phyloP scores from a whole-genome alignment of 2,113 vertebrate species.

The Lophotis ruficrista region DNA sequence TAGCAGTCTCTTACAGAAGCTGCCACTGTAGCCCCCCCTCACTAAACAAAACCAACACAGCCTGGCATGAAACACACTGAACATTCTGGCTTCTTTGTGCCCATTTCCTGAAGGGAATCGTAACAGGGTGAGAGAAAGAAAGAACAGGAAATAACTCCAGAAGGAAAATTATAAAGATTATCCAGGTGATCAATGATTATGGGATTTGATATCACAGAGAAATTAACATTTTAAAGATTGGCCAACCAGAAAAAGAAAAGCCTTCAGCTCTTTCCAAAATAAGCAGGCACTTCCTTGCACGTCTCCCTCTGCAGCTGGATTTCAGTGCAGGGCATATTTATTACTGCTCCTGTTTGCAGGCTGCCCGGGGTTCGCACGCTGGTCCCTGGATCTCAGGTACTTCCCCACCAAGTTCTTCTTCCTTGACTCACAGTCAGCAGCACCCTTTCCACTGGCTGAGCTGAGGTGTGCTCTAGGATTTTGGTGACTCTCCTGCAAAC shows the following conservation, averaged over 20 bases:
- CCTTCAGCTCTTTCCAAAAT: background rate
- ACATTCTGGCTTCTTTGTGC: background rate
- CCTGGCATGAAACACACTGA: background rate
- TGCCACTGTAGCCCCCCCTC: too few species aligned
- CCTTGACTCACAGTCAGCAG: background rate
- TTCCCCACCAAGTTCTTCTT: background rate
- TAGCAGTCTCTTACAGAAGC: too few species aligned
- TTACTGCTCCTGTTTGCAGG: background rate
- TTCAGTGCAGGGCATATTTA: background rate
- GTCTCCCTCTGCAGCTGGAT: background rate
- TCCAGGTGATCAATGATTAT: background rate
- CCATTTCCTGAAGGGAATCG: background rate
- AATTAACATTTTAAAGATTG: background rate
- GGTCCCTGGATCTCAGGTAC: background rate
- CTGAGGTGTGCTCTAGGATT: background rate
- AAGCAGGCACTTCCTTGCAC: background rate
- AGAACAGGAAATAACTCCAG: background rate
- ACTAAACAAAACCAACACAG: too few species aligned
- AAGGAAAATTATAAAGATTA: conserved; percentile 28
- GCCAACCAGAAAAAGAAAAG: background rate
- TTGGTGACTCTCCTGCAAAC: background rate
- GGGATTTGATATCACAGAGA: background rate
- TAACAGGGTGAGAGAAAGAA: background rate
- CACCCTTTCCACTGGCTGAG: background rate
- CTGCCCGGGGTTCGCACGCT: background rate